Evolutionary conservation across 2,113 vertebrate genomes (phyloP), one percentile per base, ranked within the genome.

Genomic region (Laticauda laticaudata): DNA sequence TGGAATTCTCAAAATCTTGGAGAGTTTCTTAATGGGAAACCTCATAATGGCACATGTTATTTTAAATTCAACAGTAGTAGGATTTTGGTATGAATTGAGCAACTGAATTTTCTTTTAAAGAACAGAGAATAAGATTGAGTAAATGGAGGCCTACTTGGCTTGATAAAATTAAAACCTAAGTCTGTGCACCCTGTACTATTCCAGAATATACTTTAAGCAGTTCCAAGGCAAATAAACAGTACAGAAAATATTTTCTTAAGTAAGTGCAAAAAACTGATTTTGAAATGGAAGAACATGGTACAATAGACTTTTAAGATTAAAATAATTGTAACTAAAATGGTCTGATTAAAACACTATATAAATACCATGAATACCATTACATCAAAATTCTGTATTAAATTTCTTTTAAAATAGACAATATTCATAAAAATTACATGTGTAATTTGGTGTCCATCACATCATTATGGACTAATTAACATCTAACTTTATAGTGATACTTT

Each of bases 231-330:
- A 26, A n/a, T 55, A 86, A 55, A 48, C 39, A 64, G 53, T 43
- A 20, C 10, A 56, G 18, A 64, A 69, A 87, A 3, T 88, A 61
- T 34, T 53, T 6, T 48, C 55, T 90, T 61, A 6, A 87, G 11
- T 10, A 18, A 86, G 29, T 7, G 29, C n/a, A n/a, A 61, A 43
- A 48, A 69, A 23, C 4, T 26, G 69, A 39, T 75, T 39, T 29
- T 55, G 29, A n/a, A 69, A 39, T 0, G 88, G 0, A 15, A 92
- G 20, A 88, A 1, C 1, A 94, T 29, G 75, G 87, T 81, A 85
- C 81, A 85, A 26, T 90, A 96, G 21, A 89, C 91, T 5, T 10
- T 29, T 48, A 92, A 92, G 90, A 93, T 23, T 91, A 88, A 90
- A 93, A 92, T 43, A 53, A 21, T 24, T 21, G 0, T 2, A 87